Evolutionary conservation across 2,797 vertebrate species (phyloP).

Genomic region (Lindbergichthys nudifrons): DNA sequence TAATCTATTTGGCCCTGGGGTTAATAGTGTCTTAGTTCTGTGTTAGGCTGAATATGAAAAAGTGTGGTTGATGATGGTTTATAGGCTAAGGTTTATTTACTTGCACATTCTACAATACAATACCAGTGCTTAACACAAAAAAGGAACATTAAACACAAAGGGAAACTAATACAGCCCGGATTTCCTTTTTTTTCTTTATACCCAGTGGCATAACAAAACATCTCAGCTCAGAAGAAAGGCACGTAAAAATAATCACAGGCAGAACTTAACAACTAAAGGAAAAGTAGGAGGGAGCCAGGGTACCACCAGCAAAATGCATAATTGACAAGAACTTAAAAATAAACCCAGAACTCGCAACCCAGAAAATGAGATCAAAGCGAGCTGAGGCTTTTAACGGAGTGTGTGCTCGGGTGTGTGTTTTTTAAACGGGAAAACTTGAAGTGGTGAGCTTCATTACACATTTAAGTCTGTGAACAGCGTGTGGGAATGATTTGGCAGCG

Average conservation of each 20-base stretch:
- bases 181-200: background rate
- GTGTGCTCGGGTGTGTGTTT: conserved; percentile 5
- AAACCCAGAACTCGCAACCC: conserved; percentile 52
- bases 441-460: conserved; percentile 41
- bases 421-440: conserved; percentile 36
- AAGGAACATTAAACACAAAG: conserved; percentile 28
- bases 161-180: conserved; percentile 36
- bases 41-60: too few relatives aligned
- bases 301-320: conserved; percentile 70
- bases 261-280: conserved; percentile 40
- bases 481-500: background rate
- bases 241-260: conserved; percentile 34
- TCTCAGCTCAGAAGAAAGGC: conserved; percentile 33
- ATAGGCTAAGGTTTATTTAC: background rate
- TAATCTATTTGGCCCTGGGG: too few relatives aligned
- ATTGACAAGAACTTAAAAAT: conserved; percentile 73
- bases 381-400: conserved; percentile 18
- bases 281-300: conserved; percentile 50
- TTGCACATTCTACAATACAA: conserved; percentile 5
- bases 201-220: conserved; percentile 40
- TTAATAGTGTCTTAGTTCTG: too few relatives aligned
- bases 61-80: background rate
- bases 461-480: conserved; percentile 22
- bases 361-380: conserved; percentile 72
- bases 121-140: conserved; percentile 1